These are phyloP conservation scores for Ammodytes marinus DNA, from an alignment of 2,113 vertebrate species.

Conservation along the genomic window DNA sequence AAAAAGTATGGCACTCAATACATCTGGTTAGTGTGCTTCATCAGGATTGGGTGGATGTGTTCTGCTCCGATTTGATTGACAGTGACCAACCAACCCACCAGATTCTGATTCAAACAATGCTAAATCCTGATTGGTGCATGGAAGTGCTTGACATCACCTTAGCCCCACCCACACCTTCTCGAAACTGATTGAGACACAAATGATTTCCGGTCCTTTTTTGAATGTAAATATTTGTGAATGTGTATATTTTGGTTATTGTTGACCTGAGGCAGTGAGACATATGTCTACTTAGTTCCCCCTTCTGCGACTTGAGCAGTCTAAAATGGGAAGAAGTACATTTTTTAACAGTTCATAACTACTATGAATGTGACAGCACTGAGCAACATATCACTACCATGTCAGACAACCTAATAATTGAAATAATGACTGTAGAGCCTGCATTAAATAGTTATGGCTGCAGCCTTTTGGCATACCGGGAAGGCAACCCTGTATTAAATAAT, in stretches of 20 bases:
- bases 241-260: no score
- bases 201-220: no score
- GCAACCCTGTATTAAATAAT: neutral
- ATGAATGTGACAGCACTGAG: neutral
- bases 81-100: no score
- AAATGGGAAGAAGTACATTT: neutral
- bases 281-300: neutral
- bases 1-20: no score
- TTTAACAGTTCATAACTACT: neutral
- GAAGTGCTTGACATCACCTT: neutral
- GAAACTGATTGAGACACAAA: no score
- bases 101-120: neutral
- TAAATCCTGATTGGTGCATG: neutral
- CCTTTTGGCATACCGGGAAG: neutral
- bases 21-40: no score
- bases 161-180: neutral
- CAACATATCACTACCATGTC: neutral
- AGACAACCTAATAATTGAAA: no score
- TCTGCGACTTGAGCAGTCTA: neutral
- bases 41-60: no score
- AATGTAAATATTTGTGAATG: no score
- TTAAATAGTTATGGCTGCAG: neutral
- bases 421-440: neutral
- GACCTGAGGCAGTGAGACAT: neutral
- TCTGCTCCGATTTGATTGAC: no score